Conservation (phyloP, 2,888 invertebrate species). For the Taenaris catops region DNA sequence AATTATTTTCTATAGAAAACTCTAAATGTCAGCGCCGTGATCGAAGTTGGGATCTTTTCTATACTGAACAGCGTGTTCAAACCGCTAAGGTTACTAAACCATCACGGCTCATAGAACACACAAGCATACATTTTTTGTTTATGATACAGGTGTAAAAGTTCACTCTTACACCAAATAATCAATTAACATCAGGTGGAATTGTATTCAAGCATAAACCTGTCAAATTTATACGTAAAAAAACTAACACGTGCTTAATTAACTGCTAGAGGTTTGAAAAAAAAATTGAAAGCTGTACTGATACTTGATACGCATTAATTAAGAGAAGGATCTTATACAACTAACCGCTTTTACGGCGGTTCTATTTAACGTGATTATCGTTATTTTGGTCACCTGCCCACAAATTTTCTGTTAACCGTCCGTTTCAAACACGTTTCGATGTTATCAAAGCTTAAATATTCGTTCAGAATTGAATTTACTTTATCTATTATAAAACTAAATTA, state of each 20-base stretch:
- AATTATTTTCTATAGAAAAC: no score
- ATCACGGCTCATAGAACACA: no score
- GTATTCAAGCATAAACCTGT: no score
- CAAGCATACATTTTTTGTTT: no score
- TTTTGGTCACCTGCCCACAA: conserved; percentile 3
- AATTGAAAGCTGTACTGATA: not conserved
- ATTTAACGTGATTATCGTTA: conserved; percentile 6
- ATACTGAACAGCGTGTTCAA: no score
- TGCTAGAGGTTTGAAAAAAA: not conserved
- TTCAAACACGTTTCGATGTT: conserved; percentile 4
- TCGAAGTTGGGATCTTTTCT: no score
- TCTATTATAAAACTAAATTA: not conserved
- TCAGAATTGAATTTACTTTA: conserved; percentile 1
- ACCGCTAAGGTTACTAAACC: no score
- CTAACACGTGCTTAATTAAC: not conserved
- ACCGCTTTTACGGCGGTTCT: conserved; percentile 5
- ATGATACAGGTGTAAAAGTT: no score
- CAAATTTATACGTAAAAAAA: no score
- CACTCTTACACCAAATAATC: no score
- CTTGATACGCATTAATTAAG: conserved; percentile 5
- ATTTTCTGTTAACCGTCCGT: conserved; percentile 8
- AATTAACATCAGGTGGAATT: no score
- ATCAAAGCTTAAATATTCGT: conserved; percentile 3
- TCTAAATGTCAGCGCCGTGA: no score
- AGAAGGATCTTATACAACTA: conserved; percentile 4